These are phyloP conservation scores for Patella depressa DNA, from an alignment of 2,888 invertebrate genomes.

Conservation along the genomic window DNA sequence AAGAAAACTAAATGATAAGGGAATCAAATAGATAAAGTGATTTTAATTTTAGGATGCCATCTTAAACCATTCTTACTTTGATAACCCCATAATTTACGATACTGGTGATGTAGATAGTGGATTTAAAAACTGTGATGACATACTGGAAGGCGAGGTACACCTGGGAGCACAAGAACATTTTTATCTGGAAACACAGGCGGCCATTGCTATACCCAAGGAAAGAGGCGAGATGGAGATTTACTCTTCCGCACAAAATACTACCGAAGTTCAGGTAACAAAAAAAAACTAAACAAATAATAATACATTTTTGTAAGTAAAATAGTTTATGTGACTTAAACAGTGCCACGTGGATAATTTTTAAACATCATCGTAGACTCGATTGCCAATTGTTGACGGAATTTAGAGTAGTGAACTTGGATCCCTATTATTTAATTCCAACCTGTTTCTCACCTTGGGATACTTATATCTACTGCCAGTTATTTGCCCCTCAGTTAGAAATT, in stretches of 20 bases:
- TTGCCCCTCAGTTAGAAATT: too few relatives aligned
- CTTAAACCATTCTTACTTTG: not conserved
- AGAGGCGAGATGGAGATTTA: constrained; percentile 89
- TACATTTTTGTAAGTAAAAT: too few relatives aligned
- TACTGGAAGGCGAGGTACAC: constrained; percentile 82
- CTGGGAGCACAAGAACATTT: constrained; percentile 97
- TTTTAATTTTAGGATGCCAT: not conserved
- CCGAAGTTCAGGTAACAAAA: constrained; percentile 46
- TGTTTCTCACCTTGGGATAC: too few relatives aligned
- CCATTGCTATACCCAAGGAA: constrained; percentile 74
- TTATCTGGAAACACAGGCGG: constrained; percentile 86
- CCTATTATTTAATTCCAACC: too few relatives aligned
- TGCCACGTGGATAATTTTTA: too few relatives aligned
- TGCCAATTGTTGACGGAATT: too few relatives aligned
- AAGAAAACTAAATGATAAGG: constrained; percentile 4
- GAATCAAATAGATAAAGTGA: too few relatives aligned
- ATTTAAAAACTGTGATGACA: constrained; percentile 79
- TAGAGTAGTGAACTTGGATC: too few relatives aligned
- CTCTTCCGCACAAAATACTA: constrained; percentile 80
- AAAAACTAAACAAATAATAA: not conserved
- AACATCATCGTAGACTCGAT: too few relatives aligned
- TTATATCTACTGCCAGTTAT: too few relatives aligned
- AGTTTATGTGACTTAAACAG: too few relatives aligned
- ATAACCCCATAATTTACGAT: not conserved
- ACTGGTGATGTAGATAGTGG: constrained; percentile 78